Percentiles rank a stretch among this genome's conserved stretches.
Conservation (phyloP, 2,888 invertebrate species). For the Drosophila fulvimacula region DNA sequence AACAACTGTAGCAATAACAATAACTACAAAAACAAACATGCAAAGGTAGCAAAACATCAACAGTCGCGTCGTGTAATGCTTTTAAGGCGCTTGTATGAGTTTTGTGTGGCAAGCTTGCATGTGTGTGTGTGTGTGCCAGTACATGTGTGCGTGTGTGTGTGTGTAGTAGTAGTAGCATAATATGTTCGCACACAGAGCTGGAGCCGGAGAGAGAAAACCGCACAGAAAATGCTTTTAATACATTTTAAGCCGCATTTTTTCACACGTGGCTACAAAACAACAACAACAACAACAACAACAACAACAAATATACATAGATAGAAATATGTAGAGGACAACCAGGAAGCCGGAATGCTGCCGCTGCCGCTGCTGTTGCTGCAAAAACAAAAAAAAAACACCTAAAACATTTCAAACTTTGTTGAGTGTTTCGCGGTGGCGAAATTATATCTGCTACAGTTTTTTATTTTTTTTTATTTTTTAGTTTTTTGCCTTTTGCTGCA, state of each 20-base stretch:
- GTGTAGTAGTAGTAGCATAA: conserved; percentile 37
- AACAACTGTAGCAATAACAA: conserved; percentile 48
- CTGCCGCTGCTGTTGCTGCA: conserved; percentile 5
- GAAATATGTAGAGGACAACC: conserved; percentile 30
- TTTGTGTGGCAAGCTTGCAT: conserved; percentile 27
- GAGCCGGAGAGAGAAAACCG: conserved; percentile 45
- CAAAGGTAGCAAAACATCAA: conserved; percentile 60
- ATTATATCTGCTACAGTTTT: conserved; percentile 38
- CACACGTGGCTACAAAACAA: conserved; percentile 72
- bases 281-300: conserved; percentile 10
- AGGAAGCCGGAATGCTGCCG: conserved; percentile 23
- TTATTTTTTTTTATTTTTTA: conserved; percentile 8
- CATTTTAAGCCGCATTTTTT: conserved; percentile 78
- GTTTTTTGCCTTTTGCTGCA: conserved; percentile 17
- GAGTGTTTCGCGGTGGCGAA: conserved; percentile 36
- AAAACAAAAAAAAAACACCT: conserved; percentile 5
- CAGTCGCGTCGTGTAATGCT: conserved; percentile 67
- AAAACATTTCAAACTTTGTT: conserved; percentile 42
- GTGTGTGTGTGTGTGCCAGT: conserved; percentile 27
- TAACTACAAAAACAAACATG: conserved; percentile 55
- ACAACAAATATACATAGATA: conserved; percentile 18
- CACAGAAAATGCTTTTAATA: conserved; percentile 75
- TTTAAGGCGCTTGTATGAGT: conserved; percentile 62
- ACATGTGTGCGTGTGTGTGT: conserved; percentile 21
- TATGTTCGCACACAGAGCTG: conserved; percentile 38